A percentile compares a stretch with the other conserved stretches of the same genome.
phyloP scores from a whole-genome alignment of 2,888 invertebrate genomes.

The Lasioglossum figueresi region DNA sequence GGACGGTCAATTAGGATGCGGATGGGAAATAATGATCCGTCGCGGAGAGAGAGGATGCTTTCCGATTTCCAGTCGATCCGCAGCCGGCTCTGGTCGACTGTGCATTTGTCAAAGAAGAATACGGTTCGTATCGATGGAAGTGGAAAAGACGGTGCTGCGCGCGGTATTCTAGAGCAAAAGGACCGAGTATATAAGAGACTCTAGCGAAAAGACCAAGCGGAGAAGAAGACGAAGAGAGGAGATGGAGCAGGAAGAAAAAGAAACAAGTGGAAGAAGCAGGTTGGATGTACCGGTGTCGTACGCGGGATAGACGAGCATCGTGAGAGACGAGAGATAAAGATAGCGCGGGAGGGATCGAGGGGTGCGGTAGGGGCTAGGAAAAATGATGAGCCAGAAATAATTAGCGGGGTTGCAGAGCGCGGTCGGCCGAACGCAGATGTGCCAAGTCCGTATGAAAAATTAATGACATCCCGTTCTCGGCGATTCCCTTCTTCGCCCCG shows the following conservation, averaged over 20 bases:
- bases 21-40: constrained; percentile 49
- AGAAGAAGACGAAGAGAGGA: background rate
- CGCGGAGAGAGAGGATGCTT: constrained; percentile 39
- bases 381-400: constrained; percentile 70
- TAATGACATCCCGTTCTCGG: constrained; percentile 64
- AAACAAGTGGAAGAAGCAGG: background rate
- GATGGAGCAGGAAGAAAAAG: background rate
- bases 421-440: constrained; percentile 68
- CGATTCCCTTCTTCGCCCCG: constrained; percentile 29
- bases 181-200: background rate
- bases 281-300: background rate
- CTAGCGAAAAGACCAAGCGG: background rate
- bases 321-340: background rate
- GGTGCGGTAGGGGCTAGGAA: constrained; percentile 34
- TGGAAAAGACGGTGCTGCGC: background rate
- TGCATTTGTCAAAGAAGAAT: constrained; percentile 40
- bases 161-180: background rate
- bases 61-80: constrained; percentile 51
- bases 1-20: constrained; percentile 46
- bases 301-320: background rate
- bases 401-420: constrained; percentile 64
- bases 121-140: constrained; percentile 3
- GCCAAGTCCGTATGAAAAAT: constrained; percentile 69
- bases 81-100: constrained; percentile 6
- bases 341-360: constrained; percentile 3